Base-by-base conservation (phyloP, 2,888 invertebrate genomes). In the Pristionchus fissidentatus region DNA sequence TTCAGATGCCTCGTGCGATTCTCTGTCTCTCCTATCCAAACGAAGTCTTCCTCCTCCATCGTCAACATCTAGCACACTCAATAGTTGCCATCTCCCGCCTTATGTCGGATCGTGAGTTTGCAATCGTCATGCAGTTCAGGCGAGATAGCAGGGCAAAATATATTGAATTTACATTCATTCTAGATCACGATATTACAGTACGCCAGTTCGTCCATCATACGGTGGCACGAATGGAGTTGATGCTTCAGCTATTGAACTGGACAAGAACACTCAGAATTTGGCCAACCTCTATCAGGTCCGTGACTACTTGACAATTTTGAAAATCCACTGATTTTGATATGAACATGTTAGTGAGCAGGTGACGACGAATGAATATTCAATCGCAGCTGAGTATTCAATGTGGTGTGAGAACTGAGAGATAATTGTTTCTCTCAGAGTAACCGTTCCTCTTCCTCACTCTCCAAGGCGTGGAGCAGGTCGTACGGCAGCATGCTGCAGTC, bases 211-310 rank as follows among this genome's bases (percentile, higher is more conserved):
- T 57, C 22, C 79, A 3, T 81, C 81, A 4, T 81, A 41, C 66
- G n/a, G n/a, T n/a, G 81, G 41, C 13, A 38, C 38, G 8, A 55
- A 52, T 19, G 52, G 52, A 52, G 77, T 41, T 1, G 70, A 77
- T 32, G 70, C 57, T 13, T 80, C 84, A 13, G 85, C 81, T 10
- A 62, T 73, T 8, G 88, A 88, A 62, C 66, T 88, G 70, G 88
- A 88, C 49, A 81, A 85, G 79, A 88, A 88, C 55, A 88, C 84
- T 57, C 60, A 87, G 52, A 84, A 78, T 52, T 73, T 88, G 35
- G 88, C 86, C 5, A 84, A 84, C 29, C 57, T 84, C 32, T 87
- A 87, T 75, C 85, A 86, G 73, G 80, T 80, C 3, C 0, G 55
- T 15, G n/a, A 41, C 43, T 60, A 10, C 57, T 3, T 60, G 5